A percentile compares a stretch with the other conserved stretches of the same genome.
These are phyloP conservation scores for Dinoponera quadriceps DNA, from an alignment of 1,140 invertebrate genomes.

Conservation along the genomic window DNA sequence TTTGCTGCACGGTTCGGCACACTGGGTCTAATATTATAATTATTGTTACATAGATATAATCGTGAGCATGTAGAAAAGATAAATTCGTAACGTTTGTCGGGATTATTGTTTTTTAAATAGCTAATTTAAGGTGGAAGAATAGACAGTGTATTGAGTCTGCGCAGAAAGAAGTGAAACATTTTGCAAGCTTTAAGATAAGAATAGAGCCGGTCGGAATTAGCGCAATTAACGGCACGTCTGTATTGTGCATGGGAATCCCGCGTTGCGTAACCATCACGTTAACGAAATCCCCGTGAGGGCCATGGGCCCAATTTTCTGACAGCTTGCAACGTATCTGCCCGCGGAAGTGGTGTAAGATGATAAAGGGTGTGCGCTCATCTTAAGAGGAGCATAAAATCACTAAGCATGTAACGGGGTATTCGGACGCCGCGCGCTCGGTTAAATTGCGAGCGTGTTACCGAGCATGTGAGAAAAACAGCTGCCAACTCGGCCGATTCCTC, in stretches of 20 bases:
- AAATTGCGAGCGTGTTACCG: slow-evolving; percentile 72
- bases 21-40: too few species aligned
- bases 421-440: not conserved
- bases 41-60: too few species aligned
- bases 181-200: too few species aligned
- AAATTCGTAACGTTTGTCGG: too few species aligned
- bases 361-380: slow-evolving; percentile 39
- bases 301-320: slow-evolving; percentile 34
- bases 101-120: too few species aligned
- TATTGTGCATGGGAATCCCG: slow-evolving; percentile 23
- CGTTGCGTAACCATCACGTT: slow-evolving; percentile 8
- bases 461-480: slow-evolving; percentile 70
- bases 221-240: slow-evolving; percentile 21
- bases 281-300: slow-evolving; percentile 10
- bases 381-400: slow-evolving; percentile 52
- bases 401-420: slow-evolving; percentile 51
- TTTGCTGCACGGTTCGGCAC: too few species aligned
- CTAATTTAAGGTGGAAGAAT: too few species aligned
- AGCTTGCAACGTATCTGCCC: slow-evolving; percentile 40
- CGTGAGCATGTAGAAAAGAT: too few species aligned
- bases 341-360: slow-evolving; percentile 28
- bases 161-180: too few species aligned
- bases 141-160: too few species aligned
- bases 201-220: not conserved
- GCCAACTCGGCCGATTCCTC: slow-evolving; percentile 62